Percentiles rank a stretch among this genome's conserved stretches.
Conservation (phyloP, 1,140 invertebrate species). For the Trichonephila clavata region DNA sequence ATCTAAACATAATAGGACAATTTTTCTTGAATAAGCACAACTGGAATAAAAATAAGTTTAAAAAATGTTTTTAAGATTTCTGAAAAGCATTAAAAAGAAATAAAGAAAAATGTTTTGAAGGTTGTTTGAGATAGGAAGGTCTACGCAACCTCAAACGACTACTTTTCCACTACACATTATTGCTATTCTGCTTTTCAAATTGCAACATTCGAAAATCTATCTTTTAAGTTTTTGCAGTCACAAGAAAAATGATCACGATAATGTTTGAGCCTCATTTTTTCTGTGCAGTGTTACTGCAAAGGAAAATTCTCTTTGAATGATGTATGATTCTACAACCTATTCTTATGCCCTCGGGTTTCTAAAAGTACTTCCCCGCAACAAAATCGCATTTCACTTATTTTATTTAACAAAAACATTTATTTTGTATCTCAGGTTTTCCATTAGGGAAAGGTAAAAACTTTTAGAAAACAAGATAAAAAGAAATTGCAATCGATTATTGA, state of each 20-base stretch:
- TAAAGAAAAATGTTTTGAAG: background rate
- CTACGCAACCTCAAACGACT: background rate
- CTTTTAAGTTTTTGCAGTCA: slow-evolving; percentile 17
- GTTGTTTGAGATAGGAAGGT: background rate
- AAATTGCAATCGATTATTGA: slow-evolving; percentile 51
- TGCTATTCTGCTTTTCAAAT: slow-evolving; percentile 35
- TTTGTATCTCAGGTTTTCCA: slow-evolving; percentile 22
- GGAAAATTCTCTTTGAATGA: slow-evolving; percentile 28
- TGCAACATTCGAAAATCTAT: slow-evolving; percentile 38
- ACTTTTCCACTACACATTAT: slow-evolving; percentile 15
- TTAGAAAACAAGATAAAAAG: slow-evolving; percentile 27
- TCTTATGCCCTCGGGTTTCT: slow-evolving; percentile 40
- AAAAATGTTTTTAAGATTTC: slow-evolving; percentile 13
- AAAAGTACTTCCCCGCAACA: slow-evolving; percentile 38
- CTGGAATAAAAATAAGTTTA: background rate
- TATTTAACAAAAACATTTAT: slow-evolving; percentile 48
- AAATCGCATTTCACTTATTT: slow-evolving; percentile 56
- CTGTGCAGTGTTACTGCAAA: background rate
- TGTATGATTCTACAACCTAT: slow-evolving; percentile 35
- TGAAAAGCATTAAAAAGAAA: background rate
- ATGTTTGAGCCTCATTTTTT: slow-evolving; percentile 31
- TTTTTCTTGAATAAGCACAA: slow-evolving; percentile 21
- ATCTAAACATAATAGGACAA: slow-evolving; percentile 9
- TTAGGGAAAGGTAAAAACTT: slow-evolving; percentile 23
- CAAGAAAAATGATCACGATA: slow-evolving; percentile 41